Conservation (phyloP, 2,888 invertebrate genomes). For the Pristionchus mayeri region DNA sequence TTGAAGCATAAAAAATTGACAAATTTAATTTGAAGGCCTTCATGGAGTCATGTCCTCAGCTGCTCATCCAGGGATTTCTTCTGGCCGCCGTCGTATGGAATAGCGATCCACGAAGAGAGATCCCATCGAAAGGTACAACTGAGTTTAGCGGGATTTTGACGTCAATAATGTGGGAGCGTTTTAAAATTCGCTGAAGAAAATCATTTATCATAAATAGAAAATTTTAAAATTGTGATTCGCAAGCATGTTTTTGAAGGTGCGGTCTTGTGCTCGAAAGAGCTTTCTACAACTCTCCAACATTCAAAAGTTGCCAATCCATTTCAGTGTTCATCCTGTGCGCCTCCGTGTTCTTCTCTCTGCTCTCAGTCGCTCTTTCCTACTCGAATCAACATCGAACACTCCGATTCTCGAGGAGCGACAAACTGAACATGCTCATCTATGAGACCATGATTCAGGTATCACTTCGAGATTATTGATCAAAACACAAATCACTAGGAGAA, state of each 20-base stretch:
- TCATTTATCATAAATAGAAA: not conserved
- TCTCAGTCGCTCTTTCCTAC: conserved; percentile 67
- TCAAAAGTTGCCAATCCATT: no score
- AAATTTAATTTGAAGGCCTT: conserved; percentile 64
- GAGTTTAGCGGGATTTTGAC: not conserved
- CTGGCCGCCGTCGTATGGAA: conserved; percentile 19
- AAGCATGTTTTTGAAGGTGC: no score
- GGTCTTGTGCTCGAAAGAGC: no score
- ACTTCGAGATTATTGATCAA: no score
- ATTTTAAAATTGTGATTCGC: not conserved
- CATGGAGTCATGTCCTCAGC: conserved; percentile 69
- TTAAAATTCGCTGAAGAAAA: not conserved
- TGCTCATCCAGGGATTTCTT: conserved; percentile 65
- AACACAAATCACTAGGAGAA: no score
- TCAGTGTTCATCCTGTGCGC: conserved; percentile 58
- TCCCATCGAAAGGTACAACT: conserved; percentile 9
- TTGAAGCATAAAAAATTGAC: not conserved
- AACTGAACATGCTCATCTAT: conserved; percentile 66
- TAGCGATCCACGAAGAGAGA: conserved; percentile 9
- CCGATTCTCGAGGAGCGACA: conserved; percentile 63
- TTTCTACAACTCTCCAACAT: no score
- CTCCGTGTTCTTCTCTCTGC: conserved; percentile 62
- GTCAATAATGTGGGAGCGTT: not conserved
- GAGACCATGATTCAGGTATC: conserved; percentile 65
- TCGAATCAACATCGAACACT: conserved; percentile 68